phyloP scores from a whole-genome alignment of 2,888 invertebrate genomes.

The Meghimatium bilineatum region DNA sequence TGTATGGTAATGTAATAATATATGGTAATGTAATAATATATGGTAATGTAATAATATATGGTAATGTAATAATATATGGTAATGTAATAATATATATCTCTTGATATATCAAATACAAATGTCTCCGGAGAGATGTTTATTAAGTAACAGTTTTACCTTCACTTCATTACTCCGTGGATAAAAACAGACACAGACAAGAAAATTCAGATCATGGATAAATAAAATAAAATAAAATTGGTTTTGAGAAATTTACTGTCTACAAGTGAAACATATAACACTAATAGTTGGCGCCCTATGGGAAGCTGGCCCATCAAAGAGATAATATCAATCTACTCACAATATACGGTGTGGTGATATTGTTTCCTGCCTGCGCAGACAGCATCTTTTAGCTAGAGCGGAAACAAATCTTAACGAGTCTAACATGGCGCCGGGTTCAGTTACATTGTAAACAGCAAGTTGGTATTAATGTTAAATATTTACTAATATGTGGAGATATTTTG shows the following conservation, averaged over 20 bases:
- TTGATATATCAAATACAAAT: too few relatives aligned
- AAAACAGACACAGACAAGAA: too few relatives aligned
- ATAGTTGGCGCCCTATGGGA: not conserved
- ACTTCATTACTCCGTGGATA: too few relatives aligned
- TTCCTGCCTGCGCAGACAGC: not conserved
- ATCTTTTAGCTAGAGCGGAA: not conserved
- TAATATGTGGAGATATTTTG: not conserved
- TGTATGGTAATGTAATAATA: too few relatives aligned
- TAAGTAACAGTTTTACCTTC: too few relatives aligned
- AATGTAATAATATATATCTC: too few relatives aligned
- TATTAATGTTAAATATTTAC: not conserved
- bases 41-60: too few relatives aligned
- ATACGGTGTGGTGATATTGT: not conserved
- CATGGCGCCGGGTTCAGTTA: conserved; percentile 4
- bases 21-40: too few relatives aligned
- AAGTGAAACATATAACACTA: not conserved
- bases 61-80: too few relatives aligned
- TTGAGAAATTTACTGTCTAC: not conserved
- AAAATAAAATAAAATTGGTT: not conserved
- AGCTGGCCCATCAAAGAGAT: too few relatives aligned
- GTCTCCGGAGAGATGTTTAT: too few relatives aligned
- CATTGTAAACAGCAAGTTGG: not conserved
- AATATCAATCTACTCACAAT: not conserved
- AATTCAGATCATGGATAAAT: too few relatives aligned
- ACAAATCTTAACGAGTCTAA: not conserved